Percentiles rank a stretch among this genome's conserved stretches.
Conservation (phyloP, 2,797 vertebrate genomes). For the Ciconia nigra region DNA sequence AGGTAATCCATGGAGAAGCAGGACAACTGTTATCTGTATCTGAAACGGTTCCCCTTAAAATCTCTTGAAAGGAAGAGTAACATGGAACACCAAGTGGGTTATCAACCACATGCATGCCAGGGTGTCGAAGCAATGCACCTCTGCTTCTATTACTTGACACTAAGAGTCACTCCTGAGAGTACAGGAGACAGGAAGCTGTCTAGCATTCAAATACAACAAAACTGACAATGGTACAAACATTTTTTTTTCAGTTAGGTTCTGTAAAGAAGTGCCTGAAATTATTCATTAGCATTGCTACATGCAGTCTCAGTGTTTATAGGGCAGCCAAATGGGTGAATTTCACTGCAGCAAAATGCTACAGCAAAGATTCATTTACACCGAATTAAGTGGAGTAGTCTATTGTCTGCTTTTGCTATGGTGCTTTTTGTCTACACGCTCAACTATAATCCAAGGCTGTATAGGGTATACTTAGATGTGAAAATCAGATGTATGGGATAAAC, state of each 20-base stretch:
- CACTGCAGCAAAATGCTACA: not conserved
- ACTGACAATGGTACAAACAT: not conserved
- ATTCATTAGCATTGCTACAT: not conserved
- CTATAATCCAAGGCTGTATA: not conserved
- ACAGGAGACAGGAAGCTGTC: not conserved
- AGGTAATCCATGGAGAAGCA: not conserved
- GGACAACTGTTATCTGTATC: not conserved
- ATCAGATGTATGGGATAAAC: conserved; percentile 8
- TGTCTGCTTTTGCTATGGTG: not conserved
- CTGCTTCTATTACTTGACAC: not conserved
- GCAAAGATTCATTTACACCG: not conserved
- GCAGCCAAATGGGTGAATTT: not conserved
- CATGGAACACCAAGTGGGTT: not conserved
- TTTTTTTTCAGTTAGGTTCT: not conserved
- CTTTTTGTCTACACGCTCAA: not conserved
- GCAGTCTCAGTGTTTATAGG: not conserved
- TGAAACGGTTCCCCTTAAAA: not conserved
- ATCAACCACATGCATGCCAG: not conserved
- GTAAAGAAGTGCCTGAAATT: not conserved
- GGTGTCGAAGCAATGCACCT: not conserved
- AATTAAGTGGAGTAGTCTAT: not conserved
- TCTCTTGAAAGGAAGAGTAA: not conserved
- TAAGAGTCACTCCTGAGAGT: not conserved
- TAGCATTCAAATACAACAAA: not conserved
- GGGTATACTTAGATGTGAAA: conserved; percentile 14